Percentiles rank a stretch among this genome's conserved stretches.
Evolutionary conservation across 2,797 vertebrate species (phyloP).

Genomic region (Epinephelus awoara): DNA sequence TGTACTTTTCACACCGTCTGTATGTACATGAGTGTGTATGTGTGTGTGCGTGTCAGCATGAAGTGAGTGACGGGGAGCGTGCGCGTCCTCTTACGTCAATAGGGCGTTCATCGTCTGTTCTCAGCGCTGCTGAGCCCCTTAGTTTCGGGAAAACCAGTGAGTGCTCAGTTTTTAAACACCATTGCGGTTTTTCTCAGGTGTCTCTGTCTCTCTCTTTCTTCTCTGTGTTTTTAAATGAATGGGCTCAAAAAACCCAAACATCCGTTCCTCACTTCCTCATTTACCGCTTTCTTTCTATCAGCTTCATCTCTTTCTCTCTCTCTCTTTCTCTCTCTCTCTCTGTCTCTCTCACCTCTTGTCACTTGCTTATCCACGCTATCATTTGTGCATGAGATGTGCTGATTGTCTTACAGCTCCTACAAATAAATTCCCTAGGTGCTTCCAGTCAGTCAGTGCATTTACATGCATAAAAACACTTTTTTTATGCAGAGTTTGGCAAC

Average conservation of each 20-base stretch:
- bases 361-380: conserved; percentile 6
- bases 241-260: conserved; percentile 89
- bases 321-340: conserved; percentile 26
- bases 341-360: conserved; percentile 12
- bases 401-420: conserved; percentile 19
- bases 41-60: conserved; percentile 41
- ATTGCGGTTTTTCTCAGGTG: conserved; percentile 89
- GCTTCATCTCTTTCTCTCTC: conserved; percentile 41
- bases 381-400: conserved; percentile 13
- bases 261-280: conserved; percentile 84
- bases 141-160: conserved; percentile 88
- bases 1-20: conserved; percentile 41
- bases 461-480: background rate
- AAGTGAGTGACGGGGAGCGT: conserved; percentile 44
- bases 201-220: conserved; percentile 76
- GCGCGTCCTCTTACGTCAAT: conserved; percentile 82
- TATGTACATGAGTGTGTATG: conserved; percentile 34
- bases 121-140: conserved; percentile 79
- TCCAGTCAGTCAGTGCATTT: conserved; percentile 28
- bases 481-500: background rate
- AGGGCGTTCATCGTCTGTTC: conserved; percentile 73
- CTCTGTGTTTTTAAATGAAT: conserved; percentile 88
- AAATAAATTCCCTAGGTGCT: conserved; percentile 12
- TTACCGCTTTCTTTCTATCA: conserved; percentile 82
- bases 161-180: conserved; percentile 72